A percentile compares a stretch with the other conserved stretches of the same genome.
Conservation (phyloP, 2,797 vertebrate species). For the Halcyon chelicuti region DNA sequence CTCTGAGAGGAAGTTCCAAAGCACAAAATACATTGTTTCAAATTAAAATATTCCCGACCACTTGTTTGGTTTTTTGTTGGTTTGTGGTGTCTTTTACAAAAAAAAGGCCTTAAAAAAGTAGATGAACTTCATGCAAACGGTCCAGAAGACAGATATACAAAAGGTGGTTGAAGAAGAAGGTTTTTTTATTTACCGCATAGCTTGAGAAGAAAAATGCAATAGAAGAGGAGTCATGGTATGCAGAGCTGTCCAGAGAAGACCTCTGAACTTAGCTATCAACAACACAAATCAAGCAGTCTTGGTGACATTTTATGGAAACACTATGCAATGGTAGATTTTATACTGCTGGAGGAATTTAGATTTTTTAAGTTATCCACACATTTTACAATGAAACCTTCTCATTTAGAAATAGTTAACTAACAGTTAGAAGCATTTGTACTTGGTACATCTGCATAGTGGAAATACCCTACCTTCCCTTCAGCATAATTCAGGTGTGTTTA, state of each 20-base stretch:
- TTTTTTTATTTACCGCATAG: not conserved
- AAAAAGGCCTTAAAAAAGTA: not conserved
- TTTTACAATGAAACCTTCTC: not conserved
- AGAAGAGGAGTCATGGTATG: not conserved
- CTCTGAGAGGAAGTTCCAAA: not conserved
- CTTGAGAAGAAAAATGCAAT: not conserved
- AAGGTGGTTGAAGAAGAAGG: not conserved
- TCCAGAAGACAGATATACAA: not conserved
- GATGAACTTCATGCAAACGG: not conserved
- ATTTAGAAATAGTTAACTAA: not conserved
- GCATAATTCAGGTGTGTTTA: not conserved
- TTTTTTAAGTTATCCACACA: not conserved
- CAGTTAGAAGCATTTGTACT: not conserved
- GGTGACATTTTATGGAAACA: not conserved
- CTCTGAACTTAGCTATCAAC: not conserved
- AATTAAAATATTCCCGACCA: accelerated
- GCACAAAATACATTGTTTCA: not conserved
- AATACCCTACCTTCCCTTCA: not conserved
- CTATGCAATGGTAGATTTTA: not conserved
- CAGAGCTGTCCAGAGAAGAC: not conserved
- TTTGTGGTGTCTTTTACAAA: not conserved
- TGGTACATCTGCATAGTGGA: not conserved
- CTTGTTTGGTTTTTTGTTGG: not conserved
- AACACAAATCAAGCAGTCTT: not conserved
- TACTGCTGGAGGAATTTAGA: not conserved